Evolutionary conservation across 2,113 vertebrate genomes (phyloP).

Genomic region (Sander lucioperca): DNA sequence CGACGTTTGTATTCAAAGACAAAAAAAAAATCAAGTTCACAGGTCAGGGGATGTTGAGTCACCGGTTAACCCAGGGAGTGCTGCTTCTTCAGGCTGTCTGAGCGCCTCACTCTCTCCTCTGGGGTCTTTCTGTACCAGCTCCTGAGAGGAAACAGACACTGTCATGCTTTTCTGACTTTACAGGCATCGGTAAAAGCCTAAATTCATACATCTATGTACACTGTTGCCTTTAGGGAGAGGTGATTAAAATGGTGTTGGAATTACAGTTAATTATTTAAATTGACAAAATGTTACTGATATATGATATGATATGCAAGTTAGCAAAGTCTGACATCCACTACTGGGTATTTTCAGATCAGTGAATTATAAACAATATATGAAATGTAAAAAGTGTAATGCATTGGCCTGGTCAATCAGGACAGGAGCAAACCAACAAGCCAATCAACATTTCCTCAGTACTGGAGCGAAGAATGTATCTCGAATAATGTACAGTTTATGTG

Average conservation of each 20-base stretch:
- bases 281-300: too few species aligned
- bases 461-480: background rate
- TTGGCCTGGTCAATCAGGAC: background rate
- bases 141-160: constrained; percentile 58
- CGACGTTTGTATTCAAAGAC: constrained; percentile 34
- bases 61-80: constrained; percentile 78
- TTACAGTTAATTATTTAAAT: background rate
- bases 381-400: background rate
- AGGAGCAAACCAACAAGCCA: background rate
- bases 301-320: too few species aligned
- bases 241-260: background rate
- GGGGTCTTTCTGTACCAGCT: constrained; percentile 83
- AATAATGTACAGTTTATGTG: background rate
- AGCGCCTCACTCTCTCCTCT: constrained; percentile 77
- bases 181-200: background rate
- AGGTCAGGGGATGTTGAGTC: constrained; percentile 14
- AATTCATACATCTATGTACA: background rate
- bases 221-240: background rate
- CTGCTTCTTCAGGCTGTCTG: constrained; percentile 83
- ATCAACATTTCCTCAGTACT: background rate
- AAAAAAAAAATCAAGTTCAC: constrained; percentile 54
- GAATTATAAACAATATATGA: too few species aligned
- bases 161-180: background rate
- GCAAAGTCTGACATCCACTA: too few species aligned
- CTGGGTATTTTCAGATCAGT: too few species aligned